A percentile compares a stretch with the other conserved stretches of the same genome.
Conservation (phyloP, 2,113 vertebrate species). For the Sinocyclocheilus anshuiensis region DNA sequence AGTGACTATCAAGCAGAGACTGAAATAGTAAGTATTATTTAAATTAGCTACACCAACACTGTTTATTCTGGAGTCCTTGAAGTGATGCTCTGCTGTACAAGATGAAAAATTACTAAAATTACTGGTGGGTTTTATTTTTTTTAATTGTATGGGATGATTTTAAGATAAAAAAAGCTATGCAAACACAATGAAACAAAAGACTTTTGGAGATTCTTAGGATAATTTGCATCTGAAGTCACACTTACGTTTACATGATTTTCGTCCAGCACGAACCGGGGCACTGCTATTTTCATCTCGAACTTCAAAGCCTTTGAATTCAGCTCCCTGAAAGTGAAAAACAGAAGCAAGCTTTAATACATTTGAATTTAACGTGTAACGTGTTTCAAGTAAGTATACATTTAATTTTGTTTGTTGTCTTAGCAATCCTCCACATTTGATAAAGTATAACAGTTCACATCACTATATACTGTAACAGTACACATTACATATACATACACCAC, state of each 20-base stretch:
- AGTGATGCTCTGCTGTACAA: background rate
- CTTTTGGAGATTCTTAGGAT: background rate
- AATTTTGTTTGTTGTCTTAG: too few species aligned
- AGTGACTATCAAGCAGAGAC: background rate
- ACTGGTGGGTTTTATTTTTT: background rate
- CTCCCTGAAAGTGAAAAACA: constrained; percentile 72
- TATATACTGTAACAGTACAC: background rate
- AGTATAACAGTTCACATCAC: background rate
- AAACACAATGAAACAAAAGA: background rate
- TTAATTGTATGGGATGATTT: background rate
- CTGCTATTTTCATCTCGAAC: constrained; percentile 74
- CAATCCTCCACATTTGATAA: too few species aligned
- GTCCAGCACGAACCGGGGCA: constrained; percentile 71
- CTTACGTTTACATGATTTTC: constrained; percentile 85
- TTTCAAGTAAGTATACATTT: background rate
- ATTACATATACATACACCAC: background rate
- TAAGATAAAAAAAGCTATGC: constrained; percentile 29
- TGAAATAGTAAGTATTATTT: background rate
- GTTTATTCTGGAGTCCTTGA: background rate
- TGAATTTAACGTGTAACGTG: background rate
- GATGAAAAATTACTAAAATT: background rate
- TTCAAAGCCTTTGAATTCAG: constrained; percentile 86
- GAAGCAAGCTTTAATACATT: constrained; percentile 51
- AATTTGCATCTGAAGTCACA: constrained; percentile 8
- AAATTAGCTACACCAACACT: background rate